These are phyloP conservation scores for Drosophila subquinaria DNA, from an alignment of 2,888 invertebrate species.

Conservation along the genomic window DNA sequence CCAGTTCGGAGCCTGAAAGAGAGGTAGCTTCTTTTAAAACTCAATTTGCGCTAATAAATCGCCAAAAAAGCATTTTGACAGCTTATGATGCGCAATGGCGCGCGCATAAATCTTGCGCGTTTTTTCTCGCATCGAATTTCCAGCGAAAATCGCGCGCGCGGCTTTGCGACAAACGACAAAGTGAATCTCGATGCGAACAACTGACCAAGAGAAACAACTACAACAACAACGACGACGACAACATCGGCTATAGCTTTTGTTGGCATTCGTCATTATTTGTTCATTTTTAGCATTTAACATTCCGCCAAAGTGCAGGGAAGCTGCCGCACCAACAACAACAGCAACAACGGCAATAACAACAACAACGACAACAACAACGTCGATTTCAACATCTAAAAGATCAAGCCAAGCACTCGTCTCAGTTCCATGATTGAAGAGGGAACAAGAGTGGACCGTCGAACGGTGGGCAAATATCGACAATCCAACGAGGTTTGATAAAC, in stretches of 20 bases:
- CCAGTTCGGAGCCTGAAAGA: neutral
- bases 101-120: conserved; percentile 75
- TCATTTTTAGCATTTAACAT: conserved; percentile 84
- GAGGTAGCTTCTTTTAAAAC: conserved; percentile 81
- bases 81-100: conserved; percentile 81
- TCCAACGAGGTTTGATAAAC: neutral
- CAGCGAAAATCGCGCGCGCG: conserved; percentile 64
- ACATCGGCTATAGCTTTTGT: conserved; percentile 38
- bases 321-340: conserved; percentile 17
- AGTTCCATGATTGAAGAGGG: conserved; percentile 9
- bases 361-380: neutral
- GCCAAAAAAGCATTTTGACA: conserved; percentile 84
- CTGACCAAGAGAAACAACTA: conserved; percentile 26
- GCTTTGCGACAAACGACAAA: conserved; percentile 58
- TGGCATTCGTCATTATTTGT: conserved; percentile 84
- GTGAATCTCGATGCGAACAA: conserved; percentile 33
- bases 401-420: conserved; percentile 39
- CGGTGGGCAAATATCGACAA: conserved; percentile 27
- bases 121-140: conserved; percentile 58
- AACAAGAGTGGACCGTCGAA: conserved; percentile 5
- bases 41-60: conserved; percentile 85
- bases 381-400: too few relatives aligned
- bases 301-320: conserved; percentile 74
- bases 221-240: conserved; percentile 12
- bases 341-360: conserved; percentile 10